phyloP scores from a whole-genome alignment of 2,797 vertebrate genomes.

The Brachymystax lenok region DNA sequence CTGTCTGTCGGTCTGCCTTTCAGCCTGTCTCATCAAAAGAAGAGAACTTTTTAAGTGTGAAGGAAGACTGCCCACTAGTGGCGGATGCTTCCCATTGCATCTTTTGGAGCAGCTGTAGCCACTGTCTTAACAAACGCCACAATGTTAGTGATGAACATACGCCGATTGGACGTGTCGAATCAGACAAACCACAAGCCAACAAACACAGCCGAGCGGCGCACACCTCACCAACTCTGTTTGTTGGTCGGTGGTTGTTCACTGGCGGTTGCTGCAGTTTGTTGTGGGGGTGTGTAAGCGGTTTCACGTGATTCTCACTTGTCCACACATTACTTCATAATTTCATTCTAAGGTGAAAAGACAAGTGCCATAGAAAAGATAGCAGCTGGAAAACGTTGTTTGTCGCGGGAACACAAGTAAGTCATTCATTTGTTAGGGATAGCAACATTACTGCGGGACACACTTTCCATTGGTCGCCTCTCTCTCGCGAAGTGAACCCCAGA shows the following conservation, averaged over 20 bases:
- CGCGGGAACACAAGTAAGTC: background rate
- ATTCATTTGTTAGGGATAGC: background rate
- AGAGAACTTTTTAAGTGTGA: background rate
- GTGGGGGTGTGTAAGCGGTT: background rate
- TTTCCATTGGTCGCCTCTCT: constrained; percentile 21
- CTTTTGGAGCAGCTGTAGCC: background rate
- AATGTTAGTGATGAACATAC: background rate
- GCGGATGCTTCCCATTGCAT: background rate
- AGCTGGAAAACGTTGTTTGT: background rate
- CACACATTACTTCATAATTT: background rate
- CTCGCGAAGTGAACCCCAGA: constrained; percentile 56
- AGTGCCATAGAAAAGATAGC: background rate
- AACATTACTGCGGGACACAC: constrained; percentile 6
- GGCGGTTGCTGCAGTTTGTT: background rate
- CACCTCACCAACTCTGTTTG: no score
- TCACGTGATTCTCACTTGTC: background rate
- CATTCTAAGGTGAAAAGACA: background rate
- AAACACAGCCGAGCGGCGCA: background rate
- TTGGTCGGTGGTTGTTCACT: no score
- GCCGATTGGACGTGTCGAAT: background rate
- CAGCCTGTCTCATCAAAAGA: background rate
- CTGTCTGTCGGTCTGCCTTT: background rate
- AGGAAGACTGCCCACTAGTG: constrained; percentile 25
- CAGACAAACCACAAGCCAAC: background rate
- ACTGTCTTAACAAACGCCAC: background rate